Percentiles rank a stretch among this genome's conserved stretches.
Evolutionary conservation across 2,113 vertebrate genomes (phyloP).

Genomic region (Monarcha castaneiventris): DNA sequence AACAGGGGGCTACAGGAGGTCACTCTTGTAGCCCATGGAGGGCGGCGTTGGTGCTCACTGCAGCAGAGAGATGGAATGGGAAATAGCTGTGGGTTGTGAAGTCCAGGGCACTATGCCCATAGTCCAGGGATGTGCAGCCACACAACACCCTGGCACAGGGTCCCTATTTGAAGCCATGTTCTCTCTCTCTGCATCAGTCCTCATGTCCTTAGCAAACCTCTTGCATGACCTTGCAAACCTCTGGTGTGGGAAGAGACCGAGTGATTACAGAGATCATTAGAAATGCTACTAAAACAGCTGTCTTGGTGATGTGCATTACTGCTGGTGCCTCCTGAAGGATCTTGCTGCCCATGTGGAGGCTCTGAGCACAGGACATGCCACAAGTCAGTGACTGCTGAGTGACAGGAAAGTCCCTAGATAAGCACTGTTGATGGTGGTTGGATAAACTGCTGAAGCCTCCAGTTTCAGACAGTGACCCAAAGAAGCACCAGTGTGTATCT

Average conservation of each 20-base stretch:
- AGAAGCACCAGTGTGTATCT: not conserved
- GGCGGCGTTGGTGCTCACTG: rapidly evolving
- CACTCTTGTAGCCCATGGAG: not conserved
- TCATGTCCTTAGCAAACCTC: not conserved
- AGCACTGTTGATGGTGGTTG: not conserved
- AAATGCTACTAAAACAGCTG: not conserved
- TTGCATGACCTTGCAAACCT: not conserved
- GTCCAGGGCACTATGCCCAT: no score
- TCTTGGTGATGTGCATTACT: not conserved
- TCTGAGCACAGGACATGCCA: not conserved
- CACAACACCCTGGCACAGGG: rapidly evolving
- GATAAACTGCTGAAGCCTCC: not conserved
- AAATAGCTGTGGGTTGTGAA: not conserved
- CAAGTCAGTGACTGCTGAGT: not conserved
- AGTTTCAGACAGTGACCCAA: not conserved
- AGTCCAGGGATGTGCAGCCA: not conserved
- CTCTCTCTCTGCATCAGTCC: not conserved
- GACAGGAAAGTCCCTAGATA: not conserved
- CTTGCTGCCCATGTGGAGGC: not conserved
- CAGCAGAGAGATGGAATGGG: not conserved
- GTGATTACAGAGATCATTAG: not conserved
- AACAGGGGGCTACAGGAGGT: not conserved
- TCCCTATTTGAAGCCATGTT: not conserved
- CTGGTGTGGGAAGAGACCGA: not conserved
- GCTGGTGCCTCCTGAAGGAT: not conserved